phyloP scores from a whole-genome alignment of 2,888 invertebrate species.

The Archips crataeganus region DNA sequence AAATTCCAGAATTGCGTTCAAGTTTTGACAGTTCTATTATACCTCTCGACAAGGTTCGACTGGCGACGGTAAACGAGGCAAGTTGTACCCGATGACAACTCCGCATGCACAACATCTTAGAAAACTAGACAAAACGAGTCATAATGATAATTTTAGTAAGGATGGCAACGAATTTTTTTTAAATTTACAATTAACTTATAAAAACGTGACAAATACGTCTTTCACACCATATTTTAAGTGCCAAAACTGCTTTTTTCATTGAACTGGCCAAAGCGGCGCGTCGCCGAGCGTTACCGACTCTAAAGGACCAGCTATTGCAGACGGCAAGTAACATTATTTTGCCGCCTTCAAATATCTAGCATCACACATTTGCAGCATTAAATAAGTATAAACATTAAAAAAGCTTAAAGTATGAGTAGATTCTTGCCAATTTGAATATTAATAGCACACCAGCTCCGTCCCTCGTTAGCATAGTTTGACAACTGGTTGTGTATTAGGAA shows the following conservation, averaged over 20 bases:
- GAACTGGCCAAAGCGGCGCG: too few species aligned
- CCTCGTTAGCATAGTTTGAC: not conserved
- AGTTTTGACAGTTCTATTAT: not conserved
- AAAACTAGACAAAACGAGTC: slow-evolving; percentile 12
- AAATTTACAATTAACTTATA: not conserved
- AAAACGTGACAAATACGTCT: not conserved
- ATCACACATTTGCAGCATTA: slow-evolving; percentile 16
- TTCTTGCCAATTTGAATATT: slow-evolving; percentile 7
- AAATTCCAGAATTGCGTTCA: too few species aligned
- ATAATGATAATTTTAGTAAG: slow-evolving; percentile 7
- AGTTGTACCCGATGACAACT: not conserved
- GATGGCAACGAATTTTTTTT: slow-evolving; percentile 9
- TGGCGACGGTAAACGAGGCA: not conserved
- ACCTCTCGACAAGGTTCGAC: not conserved
- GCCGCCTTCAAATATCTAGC: not conserved
- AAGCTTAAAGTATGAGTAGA: slow-evolving; percentile 38
- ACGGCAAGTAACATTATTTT: not conserved
- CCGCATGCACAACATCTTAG: not conserved
- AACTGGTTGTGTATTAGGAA: not conserved
- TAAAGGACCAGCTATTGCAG: not conserved
- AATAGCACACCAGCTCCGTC: not conserved
- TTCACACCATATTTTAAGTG: too few species aligned
- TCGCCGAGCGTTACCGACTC: not conserved
- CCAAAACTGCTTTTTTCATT: not conserved
- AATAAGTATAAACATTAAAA: slow-evolving; percentile 27